Base-by-base conservation (phyloP, 2,888 invertebrate species). In the Drosophila crucigera region DNA sequence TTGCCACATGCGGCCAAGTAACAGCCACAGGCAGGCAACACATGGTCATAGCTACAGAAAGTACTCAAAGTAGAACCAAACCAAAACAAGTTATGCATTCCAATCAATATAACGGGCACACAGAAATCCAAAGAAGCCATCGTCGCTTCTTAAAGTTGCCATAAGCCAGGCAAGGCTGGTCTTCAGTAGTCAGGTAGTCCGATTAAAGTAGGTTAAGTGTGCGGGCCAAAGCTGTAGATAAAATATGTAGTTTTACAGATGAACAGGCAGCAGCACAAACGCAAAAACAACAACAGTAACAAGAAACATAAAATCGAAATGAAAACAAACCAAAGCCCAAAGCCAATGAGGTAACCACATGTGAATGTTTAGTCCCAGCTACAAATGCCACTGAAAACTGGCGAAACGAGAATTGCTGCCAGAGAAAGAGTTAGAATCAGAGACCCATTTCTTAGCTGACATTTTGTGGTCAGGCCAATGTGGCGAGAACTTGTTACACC, bases 151-250 rank as follows among this genome's bases (percentile, higher is more conserved):
- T 50, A 56, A 16, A 47, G 47, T 62, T 37, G 56, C 56, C 66
- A 75, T 41, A 54, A 65, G 61, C 50, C 62, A 60, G 64, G 14
- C 59, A 52, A 53, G 39, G 41, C 59, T 52, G 39, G 64, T 60
- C 61, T 35, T 14, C 35, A 33, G 4, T 33, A 33, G 68, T 76
- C 78, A 65, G 80, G 72, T 73, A 71, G 74, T 76, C 81, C 62
- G 85, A 84, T 78, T 76, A 82, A 92, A 91, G 81, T 91, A 78
- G 91, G 91, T 91, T 91, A 91, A 91, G 83, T 91, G 84, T 68
- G 68, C 70, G 31, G 50, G 82, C 73, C 72, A 82, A 69, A 76
- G 75, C 69, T 55, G 58, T 49, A 58, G 65, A 83, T 72, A 55
- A 83, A 86, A 89, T 81, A 78, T 77, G 78, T 68, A 73, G 69